Base-by-base conservation (phyloP, 1,140 invertebrate genomes). In the Formica exsecta region DNA sequence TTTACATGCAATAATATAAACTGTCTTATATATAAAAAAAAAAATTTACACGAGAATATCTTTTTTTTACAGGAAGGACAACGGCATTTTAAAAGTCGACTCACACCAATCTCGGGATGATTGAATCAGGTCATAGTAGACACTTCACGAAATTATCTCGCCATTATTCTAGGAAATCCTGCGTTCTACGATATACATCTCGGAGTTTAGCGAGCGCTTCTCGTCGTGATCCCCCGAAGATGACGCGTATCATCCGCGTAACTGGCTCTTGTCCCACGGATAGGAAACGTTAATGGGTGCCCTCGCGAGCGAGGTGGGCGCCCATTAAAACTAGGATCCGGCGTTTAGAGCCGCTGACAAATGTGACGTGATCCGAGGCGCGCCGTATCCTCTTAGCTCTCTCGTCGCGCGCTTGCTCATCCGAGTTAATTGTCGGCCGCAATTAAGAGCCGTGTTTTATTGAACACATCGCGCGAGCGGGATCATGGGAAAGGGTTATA, bases 401-500 rank as follows among this genome's bases (percentile, higher is more conserved):
- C 9, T 19, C 2, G 25, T 38, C 41, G 48, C 59, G n/a, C 57
- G 74, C 25, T 38, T 11, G 59, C 61, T 59, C 25, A n/a, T 57
- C 66, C n/a, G 59, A 59, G 79, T 74, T 83, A 74, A 83, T 83
- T 83, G 79, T 83, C 79, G 29, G 68, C 13, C 68, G 79, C 79
- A 83, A 83, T 83, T 83, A 83, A 83, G 68, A 61, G 36, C 25
- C 25, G 54, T 73, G 68, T 44, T 83, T 83, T 83, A 83, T 74
- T 83, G 79, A 83, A 74, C 79, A 36, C 54, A 36, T 9, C 19
- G 36, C 68, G 16, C 48, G 29, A 29, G 76, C 54, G 79, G 41
- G 79, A 83, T 74, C 79, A 83, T 83, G 79, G 79, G 79, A 83
- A 83, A 83, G 68, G 68, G 38, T 74, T 83, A 44, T 74, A 74